These are phyloP conservation scores for Spea hammondii DNA, from an alignment of 2,797 vertebrate species.

Conservation along the genomic window DNA sequence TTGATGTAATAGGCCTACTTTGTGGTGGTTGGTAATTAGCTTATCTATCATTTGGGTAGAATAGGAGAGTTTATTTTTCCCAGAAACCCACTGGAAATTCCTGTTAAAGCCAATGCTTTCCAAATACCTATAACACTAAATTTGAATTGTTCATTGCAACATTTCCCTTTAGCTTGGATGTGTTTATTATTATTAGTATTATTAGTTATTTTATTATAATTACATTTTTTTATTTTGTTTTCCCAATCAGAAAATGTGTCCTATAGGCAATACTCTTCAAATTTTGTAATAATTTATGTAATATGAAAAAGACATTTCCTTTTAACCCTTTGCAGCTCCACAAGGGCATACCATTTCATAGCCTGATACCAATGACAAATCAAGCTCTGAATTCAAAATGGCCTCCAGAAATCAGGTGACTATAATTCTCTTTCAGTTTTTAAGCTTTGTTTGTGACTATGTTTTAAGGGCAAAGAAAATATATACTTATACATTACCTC, in stretches of 20 bases:
- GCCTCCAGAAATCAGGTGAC: conserved; percentile 30
- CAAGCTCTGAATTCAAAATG: conserved; percentile 35
- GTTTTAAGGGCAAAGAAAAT: neutral
- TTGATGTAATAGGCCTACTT: conserved; percentile 1
- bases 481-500: conserved; percentile 52
- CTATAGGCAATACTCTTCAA: conserved; percentile 16
- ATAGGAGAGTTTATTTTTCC: conserved; percentile 31
- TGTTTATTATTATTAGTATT: too few relatives aligned
- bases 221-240: conserved; percentile 11
- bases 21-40: conserved; percentile 39
- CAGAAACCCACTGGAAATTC: conserved; percentile 34
- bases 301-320: conserved; percentile 30
- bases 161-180: neutral
- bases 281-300: conserved; percentile 35
- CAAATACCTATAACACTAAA: conserved; percentile 28
- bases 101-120: conserved; percentile 31
- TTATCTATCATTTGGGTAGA: conserved; percentile 27
- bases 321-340: conserved; percentile 46
- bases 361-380: conserved; percentile 16
- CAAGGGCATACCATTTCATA: conserved; percentile 32
- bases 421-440: neutral
- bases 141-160: conserved; percentile 24
- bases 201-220: neutral
- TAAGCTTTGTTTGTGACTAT: conserved; percentile 7
- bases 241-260: neutral